Percentiles rank a stretch among this genome's conserved stretches.
Conservation (phyloP, 2,113 vertebrate genomes). For the Scortum barcoo region DNA sequence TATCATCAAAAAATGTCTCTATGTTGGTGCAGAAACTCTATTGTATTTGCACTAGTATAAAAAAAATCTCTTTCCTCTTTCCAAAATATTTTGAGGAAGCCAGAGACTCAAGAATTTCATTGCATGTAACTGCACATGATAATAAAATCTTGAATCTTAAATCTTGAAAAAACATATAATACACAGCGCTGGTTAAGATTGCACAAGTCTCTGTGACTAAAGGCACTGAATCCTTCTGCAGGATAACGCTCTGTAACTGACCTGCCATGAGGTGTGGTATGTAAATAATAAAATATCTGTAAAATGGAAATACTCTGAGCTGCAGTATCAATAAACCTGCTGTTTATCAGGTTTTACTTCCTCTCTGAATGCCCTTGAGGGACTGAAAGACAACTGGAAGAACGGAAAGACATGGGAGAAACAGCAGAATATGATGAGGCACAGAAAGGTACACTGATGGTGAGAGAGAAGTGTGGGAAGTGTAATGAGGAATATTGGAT, state of each 20-base stretch:
- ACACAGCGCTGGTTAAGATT: too few relatives aligned
- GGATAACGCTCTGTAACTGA: neutral
- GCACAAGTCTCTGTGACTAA: neutral
- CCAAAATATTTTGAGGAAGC: too few relatives aligned
- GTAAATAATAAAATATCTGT: neutral
- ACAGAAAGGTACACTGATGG: constrained; percentile 55
- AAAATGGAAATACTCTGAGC: neutral
- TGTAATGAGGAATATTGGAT: constrained; percentile 79
- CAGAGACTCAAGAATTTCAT: too few relatives aligned
- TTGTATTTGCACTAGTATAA: too few relatives aligned
- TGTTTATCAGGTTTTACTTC: neutral
- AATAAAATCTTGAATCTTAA: too few relatives aligned
- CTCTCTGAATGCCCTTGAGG: neutral
- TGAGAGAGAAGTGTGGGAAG: constrained; percentile 69
- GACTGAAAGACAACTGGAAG: neutral
- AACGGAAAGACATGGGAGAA: constrained; percentile 16
- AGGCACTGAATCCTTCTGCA: neutral
- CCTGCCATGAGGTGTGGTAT: neutral
- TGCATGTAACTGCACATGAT: too few relatives aligned
- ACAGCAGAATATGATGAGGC: constrained; percentile 42
- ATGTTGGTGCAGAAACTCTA: too few relatives aligned
- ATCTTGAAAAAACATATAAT: neutral
- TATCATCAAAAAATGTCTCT: too few relatives aligned
- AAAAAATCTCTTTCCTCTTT: too few relatives aligned
- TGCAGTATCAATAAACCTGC: neutral